Evolutionary conservation across 2,113 vertebrate species (phyloP).

Genomic region (Odontophorus gujanensis): DNA sequence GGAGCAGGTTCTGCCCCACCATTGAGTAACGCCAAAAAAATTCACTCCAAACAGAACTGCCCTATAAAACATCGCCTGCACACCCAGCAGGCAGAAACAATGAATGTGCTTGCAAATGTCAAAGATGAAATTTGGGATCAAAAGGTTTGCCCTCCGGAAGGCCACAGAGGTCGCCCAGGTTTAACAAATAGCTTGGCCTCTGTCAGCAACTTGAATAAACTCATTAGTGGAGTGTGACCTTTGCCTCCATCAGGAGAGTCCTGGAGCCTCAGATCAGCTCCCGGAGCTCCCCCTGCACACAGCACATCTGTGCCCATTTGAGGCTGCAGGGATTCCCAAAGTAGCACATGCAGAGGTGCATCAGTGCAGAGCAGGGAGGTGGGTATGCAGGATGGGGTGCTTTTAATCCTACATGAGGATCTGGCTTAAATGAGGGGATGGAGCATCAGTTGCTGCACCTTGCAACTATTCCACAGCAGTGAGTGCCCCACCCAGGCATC

Average conservation of each 20-base stretch:
- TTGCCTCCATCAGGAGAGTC: not conserved
- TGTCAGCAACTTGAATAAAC: not conserved
- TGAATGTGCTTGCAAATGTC: not conserved
- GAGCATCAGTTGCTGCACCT: accelerated
- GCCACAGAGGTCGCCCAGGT: not conserved
- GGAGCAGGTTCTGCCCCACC: too few relatives aligned
- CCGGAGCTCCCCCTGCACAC: not conserved
- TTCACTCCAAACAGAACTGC: not conserved
- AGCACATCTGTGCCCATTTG: accelerated
- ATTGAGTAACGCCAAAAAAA: not conserved
- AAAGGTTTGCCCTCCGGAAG: not conserved
- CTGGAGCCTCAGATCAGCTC: accelerated
- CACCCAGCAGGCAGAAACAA: accelerated
- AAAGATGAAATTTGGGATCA: not conserved
- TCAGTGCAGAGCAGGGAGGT: not conserved
- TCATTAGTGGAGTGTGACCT: not conserved
- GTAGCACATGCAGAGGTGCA: accelerated
- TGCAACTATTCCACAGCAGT: not conserved
- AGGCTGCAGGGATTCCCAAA: not conserved
- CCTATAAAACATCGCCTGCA: accelerated
- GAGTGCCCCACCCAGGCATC: not conserved
- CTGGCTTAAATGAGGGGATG: accelerated
- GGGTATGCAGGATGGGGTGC: not conserved
- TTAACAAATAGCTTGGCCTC: not conserved
- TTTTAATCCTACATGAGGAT: not conserved